These are phyloP conservation scores for Neotragus pygmaeus DNA, from an alignment of 2,113 vertebrate genomes.

Conservation along the genomic window DNA sequence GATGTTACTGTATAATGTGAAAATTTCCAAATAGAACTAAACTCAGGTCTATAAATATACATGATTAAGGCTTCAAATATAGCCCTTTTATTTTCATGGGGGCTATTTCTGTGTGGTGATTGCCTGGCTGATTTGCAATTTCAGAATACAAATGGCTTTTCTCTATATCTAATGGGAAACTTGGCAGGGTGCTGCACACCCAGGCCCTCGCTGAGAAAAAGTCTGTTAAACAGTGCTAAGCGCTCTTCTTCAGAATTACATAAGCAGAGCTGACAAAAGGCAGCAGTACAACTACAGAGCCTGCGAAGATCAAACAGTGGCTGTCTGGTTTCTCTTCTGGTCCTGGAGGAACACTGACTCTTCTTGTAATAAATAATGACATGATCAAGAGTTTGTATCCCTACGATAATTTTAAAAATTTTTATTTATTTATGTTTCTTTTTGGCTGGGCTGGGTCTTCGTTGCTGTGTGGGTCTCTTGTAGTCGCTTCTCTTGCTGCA, in stretches of 20 bases:
- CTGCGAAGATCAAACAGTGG: not conserved
- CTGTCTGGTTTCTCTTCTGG: not conserved
- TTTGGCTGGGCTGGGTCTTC: not conserved
- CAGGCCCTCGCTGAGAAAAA: not conserved
- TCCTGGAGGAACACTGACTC: not conserved
- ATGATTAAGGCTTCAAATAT: slow-evolving; percentile 70
- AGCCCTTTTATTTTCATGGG: slow-evolving; percentile 70
- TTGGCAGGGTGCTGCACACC: slow-evolving; percentile 45
- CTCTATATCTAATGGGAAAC: slow-evolving; percentile 60
- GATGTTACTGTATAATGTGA: slow-evolving; percentile 67
- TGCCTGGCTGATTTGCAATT: slow-evolving; percentile 70
- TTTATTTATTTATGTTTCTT: not conserved
- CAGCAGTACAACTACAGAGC: not conserved
- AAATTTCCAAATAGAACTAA: slow-evolving; percentile 66
- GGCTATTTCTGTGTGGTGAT: slow-evolving; percentile 73
- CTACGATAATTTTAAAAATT: not conserved
- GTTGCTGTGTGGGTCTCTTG: not conserved
- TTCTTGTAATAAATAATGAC: slow-evolving; percentile 1
- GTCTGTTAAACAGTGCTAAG: not conserved
- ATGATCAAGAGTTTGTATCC: not conserved
- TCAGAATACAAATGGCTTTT: slow-evolving; percentile 70
- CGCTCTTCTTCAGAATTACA: slow-evolving; percentile 8
- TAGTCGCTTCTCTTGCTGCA: not conserved
- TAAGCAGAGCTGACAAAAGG: slow-evolving; percentile 26
- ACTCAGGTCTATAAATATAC: slow-evolving; percentile 71